Conservation (phyloP, 2,113 vertebrate species). For the Heterotis niloticus region DNA sequence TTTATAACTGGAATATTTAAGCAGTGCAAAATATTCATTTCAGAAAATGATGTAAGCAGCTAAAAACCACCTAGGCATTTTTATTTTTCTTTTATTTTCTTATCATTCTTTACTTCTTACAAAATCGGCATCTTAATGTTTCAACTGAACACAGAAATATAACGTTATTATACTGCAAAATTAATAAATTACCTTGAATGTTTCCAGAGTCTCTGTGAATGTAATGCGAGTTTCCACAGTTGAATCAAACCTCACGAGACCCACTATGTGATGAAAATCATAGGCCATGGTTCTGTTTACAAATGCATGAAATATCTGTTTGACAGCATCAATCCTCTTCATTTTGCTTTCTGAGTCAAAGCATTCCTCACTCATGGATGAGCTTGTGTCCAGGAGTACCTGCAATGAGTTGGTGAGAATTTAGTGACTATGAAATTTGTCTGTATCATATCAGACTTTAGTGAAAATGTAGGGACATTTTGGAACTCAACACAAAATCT, state of each 20-base stretch:
- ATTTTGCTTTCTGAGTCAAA: conserved; percentile 37
- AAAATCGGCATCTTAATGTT: too few relatives aligned
- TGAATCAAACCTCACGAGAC: conserved; percentile 50
- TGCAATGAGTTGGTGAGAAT: conserved; percentile 20
- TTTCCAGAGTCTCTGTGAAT: conserved; percentile 59
- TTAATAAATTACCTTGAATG: conserved; percentile 50
- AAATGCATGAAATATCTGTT: conserved; percentile 57
- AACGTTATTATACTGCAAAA: not conserved
- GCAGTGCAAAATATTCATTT: too few relatives aligned
- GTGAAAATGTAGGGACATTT: too few relatives aligned
- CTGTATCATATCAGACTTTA: not conserved
- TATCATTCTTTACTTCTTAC: too few relatives aligned
- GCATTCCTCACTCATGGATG: conserved; percentile 50
- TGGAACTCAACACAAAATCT: too few relatives aligned
- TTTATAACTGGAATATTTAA: too few relatives aligned
- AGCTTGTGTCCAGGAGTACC: conserved; percentile 57
- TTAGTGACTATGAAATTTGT: not conserved
- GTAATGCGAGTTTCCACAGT: conserved; percentile 46
- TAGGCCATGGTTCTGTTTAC: conserved; percentile 56
- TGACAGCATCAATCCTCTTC: conserved; percentile 46
- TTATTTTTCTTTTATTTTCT: too few relatives aligned
- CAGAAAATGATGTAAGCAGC: too few relatives aligned
- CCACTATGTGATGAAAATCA: conserved; percentile 52
- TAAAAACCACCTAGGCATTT: too few relatives aligned
- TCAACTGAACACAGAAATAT: not conserved